phyloP scores from a whole-genome alignment of 2,797 vertebrate genomes.

The Psittacula echo region DNA sequence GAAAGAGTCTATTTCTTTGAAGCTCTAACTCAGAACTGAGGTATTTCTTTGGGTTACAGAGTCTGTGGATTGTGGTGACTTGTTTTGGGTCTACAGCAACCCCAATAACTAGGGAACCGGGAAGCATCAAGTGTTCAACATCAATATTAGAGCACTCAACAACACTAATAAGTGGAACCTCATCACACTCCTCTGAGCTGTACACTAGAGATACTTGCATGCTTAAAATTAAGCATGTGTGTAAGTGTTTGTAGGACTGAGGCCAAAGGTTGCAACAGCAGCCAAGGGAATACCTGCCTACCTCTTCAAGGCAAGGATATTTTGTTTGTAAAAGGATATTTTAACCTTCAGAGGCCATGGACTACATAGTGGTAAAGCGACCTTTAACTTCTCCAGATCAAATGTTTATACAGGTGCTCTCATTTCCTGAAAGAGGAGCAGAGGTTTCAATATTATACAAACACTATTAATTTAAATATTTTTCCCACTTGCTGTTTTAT shows the following conservation, averaged over 20 bases:
- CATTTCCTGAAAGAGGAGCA: conserved; percentile 68
- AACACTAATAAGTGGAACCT: neutral
- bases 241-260: conserved; percentile 31
- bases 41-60: neutral
- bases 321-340: conserved; percentile 69
- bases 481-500: conserved; percentile 3
- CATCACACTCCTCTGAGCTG: neutral
- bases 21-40: neutral
- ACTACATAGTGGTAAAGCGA: conserved; percentile 30
- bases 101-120: neutral
- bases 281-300: conserved; percentile 54
- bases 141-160: neutral
- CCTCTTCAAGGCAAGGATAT: conserved; percentile 50
- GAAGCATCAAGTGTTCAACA: neutral
- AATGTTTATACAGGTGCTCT: conserved; percentile 69
- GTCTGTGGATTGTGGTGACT: neutral
- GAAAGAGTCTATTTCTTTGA: neutral
- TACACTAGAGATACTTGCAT: neutral
- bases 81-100: neutral
- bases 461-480: conserved; percentile 67
- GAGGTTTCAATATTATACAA: conserved; percentile 57
- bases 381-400: conserved; percentile 66
- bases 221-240: neutral
- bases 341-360: conserved; percentile 58
- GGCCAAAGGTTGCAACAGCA: conserved; percentile 50